Conservation (phyloP, 2,797 vertebrate genomes). For the Hemitrygon akajei region DNA sequence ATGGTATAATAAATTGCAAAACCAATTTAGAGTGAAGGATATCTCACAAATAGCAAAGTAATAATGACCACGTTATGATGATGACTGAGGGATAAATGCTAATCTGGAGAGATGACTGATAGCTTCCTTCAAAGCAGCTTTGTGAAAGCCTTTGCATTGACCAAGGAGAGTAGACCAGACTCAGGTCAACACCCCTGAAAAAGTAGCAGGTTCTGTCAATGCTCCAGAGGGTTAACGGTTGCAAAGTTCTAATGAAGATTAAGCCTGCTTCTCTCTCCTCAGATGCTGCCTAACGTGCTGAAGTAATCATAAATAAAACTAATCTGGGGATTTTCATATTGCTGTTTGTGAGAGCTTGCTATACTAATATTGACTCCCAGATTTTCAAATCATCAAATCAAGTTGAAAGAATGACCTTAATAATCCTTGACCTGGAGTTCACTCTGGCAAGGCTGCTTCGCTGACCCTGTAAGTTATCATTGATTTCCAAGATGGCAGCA, state of each 20-base stretch:
- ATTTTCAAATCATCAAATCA: not conserved
- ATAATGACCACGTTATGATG: not conserved
- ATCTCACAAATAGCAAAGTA: not conserved
- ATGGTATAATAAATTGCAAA: not conserved
- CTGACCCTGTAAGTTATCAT: not conserved
- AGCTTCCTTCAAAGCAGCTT: no score
- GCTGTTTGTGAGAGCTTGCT: not conserved
- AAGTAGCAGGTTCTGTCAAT: not conserved
- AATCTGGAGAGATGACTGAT: not conserved
- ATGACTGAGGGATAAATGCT: not conserved
- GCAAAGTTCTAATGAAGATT: no score
- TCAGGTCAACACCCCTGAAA: not conserved
- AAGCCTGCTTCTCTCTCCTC: no score
- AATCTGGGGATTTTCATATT: not conserved
- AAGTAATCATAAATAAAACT: not conserved
- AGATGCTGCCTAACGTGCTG: no score
- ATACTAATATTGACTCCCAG: not conserved
- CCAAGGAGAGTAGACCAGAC: not conserved
- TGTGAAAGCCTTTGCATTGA: not conserved
- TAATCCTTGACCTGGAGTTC: slow-evolving; percentile 24
- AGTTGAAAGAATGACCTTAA: not conserved
- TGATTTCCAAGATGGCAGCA: no score
- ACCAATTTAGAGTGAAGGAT: not conserved
- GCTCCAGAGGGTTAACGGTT: not conserved
- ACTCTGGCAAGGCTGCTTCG: not conserved